Conservation (phyloP, 2,888 invertebrate genomes). For the Mayetiola destructor region DNA sequence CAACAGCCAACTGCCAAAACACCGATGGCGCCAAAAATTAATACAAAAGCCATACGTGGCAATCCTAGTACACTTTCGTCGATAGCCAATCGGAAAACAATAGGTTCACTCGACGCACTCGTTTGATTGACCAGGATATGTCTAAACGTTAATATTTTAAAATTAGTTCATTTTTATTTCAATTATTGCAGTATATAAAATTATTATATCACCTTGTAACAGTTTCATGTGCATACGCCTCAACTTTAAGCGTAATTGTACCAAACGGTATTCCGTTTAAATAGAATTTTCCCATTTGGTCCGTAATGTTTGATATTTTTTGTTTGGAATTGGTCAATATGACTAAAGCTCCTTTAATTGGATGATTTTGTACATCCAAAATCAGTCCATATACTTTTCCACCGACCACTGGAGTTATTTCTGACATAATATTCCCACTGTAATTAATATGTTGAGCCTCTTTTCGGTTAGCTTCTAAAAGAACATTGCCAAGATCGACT, state of each 20-base stretch:
- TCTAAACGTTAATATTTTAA: not conserved
- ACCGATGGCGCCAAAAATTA: slow-evolving; percentile 45
- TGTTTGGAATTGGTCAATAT: slow-evolving; percentile 33
- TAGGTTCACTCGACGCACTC: slow-evolving; percentile 37
- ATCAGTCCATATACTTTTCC: slow-evolving; percentile 39
- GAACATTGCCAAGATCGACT: not conserved
- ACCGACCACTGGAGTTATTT: not conserved
- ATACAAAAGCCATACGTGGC: slow-evolving; percentile 60
- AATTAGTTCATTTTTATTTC: too few relatives aligned
- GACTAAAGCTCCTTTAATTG: slow-evolving; percentile 40
- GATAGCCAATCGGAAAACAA: slow-evolving; percentile 51
- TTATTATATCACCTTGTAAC: not conserved
- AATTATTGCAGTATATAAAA: too few relatives aligned
- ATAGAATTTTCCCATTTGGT: slow-evolving; percentile 28
- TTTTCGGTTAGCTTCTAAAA: not conserved
- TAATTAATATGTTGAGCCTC: not conserved
- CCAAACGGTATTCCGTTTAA: slow-evolving; percentile 28
- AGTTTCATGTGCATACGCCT: slow-evolving; percentile 41
- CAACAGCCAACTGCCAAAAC: slow-evolving; percentile 26
- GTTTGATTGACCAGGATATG: not conserved
- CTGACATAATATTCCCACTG: not conserved
- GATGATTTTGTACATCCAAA: slow-evolving; percentile 43
- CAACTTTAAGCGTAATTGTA: slow-evolving; percentile 40
- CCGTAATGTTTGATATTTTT: slow-evolving; percentile 30
- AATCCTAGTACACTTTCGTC: slow-evolving; percentile 58